Evolutionary conservation across 2,888 invertebrate genomes (phyloP), one percentile per base, ranked within the genome.

Genomic region (Chrysolina haemoptera): DNA sequence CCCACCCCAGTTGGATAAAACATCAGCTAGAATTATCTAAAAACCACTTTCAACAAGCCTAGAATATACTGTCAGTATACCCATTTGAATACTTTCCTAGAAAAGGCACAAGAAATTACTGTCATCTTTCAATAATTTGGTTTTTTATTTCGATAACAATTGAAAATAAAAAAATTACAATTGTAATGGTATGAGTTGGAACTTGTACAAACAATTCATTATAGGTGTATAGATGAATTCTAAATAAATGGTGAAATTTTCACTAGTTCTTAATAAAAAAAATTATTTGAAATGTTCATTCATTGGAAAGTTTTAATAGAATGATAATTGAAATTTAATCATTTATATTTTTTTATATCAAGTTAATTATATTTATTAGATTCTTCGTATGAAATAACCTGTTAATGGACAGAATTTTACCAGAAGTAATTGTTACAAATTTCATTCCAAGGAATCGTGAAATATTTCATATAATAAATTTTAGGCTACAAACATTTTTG

Each of bases 381-480:
- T 27, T 27, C 27, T 27, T 27, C 5, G 27, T 3, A 27, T 27
- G 27, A 27, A 35, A 8, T 35, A 6, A 35, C 35, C 35, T 35
- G 35, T 35, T 35, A 8, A 8, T 35, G 35, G 8, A 35, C 35
- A 35, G 35, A 35, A 35, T 35, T 35, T 35, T 35, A 35, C 35
- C 35, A 35, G 35, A 35, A 35, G 8, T 35, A 35, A 35, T 43
- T 43, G 12, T 43, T 12, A 14, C 43, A 14, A 43, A 18, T 20
- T 20, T 53, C 20, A 11, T 53, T 20, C 53, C 14, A 53, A 20
- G 20, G 35, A 35, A 53, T 53, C 53, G 53, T 48, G 48, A 48
- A 53, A 53, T 53, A 53, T 53, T 53, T 53, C 53, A 12, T 53
- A 53, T 53, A 53, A 20, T 20, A 53, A 53, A 18, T 20, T 8